Conservation (phyloP, 1,140 invertebrate species). For the Magallana ariakensis region DNA sequence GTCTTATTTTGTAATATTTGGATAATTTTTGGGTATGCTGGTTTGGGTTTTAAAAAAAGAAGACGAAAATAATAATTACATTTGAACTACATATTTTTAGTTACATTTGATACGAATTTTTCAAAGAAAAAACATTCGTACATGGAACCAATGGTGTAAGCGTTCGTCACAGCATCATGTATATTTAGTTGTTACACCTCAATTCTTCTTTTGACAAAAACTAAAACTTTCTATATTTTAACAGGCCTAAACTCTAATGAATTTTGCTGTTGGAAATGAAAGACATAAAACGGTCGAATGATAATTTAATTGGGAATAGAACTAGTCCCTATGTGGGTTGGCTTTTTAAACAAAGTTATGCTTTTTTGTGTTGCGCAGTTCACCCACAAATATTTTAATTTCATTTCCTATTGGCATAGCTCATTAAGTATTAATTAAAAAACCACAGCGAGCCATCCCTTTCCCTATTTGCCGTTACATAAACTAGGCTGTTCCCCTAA, state of each 20-base stretch:
- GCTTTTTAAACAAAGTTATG: not conserved
- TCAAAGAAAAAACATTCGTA: too few relatives aligned
- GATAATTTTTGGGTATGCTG: too few relatives aligned
- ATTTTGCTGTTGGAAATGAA: constrained; percentile 9
- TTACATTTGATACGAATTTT: too few relatives aligned
- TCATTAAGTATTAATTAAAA: constrained; percentile 36
- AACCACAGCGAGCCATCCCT: not conserved
- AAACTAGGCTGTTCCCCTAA: not conserved
- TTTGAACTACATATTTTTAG: too few relatives aligned
- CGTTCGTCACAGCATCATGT: too few relatives aligned
- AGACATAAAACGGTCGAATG: not conserved
- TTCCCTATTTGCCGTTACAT: not conserved
- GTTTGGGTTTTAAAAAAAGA: too few relatives aligned
- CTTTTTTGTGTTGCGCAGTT: not conserved
- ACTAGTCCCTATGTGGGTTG: not conserved
- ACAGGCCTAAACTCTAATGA: not conserved
- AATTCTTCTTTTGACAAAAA: too few relatives aligned
- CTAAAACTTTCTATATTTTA: too few relatives aligned
- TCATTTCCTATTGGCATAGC: not conserved
- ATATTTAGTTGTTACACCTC: too few relatives aligned
- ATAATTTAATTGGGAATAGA: not conserved
- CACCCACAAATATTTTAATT: not conserved
- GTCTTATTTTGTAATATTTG: too few relatives aligned
- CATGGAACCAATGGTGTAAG: too few relatives aligned
- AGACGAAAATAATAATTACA: too few relatives aligned